Evolutionary conservation across 2,113 vertebrate species (phyloP).

Genomic region (Lathamus discolor): DNA sequence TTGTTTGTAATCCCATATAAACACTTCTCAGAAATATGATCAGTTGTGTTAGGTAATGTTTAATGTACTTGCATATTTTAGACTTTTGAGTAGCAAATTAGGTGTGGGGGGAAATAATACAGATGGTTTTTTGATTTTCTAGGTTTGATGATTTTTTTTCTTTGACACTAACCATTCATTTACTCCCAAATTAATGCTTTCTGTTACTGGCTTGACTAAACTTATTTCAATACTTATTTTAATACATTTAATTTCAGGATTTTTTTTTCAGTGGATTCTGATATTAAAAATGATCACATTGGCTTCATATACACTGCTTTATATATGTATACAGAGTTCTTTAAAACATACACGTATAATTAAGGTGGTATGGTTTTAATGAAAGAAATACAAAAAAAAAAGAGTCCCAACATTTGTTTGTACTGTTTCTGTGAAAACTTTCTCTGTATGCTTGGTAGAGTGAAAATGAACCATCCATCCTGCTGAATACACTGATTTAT

Average conservation of each 20-base stretch:
- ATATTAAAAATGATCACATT: background rate
- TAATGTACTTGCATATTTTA: conserved; percentile 52
- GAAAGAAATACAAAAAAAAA: background rate
- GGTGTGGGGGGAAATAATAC: conserved; percentile 11
- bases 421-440: background rate
- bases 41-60: background rate
- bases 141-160: conserved; percentile 52
- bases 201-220: background rate
- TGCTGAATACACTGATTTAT: background rate
- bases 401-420: background rate
- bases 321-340: background rate
- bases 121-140: conserved; percentile 28
- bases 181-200: background rate
- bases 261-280: background rate
- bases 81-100: conserved; percentile 31
- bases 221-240: background rate
- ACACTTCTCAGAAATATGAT: conserved; percentile 40
- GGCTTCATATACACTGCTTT: background rate
- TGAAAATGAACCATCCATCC: background rate
- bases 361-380: background rate
- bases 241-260: background rate
- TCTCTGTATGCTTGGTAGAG: background rate
- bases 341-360: background rate
- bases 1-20: background rate
- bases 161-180: background rate